These are phyloP conservation scores for Aphaenogaster ashmeadi DNA, from an alignment of 1,140 invertebrate genomes.

Conservation along the genomic window DNA sequence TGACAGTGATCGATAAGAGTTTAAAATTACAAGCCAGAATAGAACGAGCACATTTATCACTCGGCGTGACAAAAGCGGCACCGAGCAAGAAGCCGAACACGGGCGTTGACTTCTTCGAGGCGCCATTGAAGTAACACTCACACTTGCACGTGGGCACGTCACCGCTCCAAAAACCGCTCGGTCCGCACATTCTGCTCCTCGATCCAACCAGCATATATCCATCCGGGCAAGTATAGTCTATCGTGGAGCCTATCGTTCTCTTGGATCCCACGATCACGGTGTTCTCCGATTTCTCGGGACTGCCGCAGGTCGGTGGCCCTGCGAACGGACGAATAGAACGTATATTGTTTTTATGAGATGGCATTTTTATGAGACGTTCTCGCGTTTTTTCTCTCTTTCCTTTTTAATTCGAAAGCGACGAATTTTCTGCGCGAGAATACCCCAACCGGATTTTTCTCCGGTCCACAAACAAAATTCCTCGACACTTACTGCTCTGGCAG, in stretches of 20 bases:
- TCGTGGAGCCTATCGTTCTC: conserved; percentile 90
- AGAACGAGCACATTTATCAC: background rate
- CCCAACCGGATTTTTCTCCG: conserved; percentile 21
- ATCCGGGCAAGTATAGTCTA: conserved; percentile 93
- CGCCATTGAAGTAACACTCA: conserved; percentile 86
- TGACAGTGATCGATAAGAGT: background rate
- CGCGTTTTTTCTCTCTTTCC: background rate
- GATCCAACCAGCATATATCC: conserved; percentile 94
- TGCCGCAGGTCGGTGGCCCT: conserved; percentile 95
- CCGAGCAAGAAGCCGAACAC: background rate
- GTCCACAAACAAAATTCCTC: conserved; percentile 32
- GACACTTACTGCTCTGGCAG: conserved; percentile 94
- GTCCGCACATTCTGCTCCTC: conserved; percentile 90
- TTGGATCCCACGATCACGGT: conserved; percentile 93
- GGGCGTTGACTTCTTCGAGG: background rate
- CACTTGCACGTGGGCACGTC: conserved; percentile 94
- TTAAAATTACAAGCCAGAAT: background rate
- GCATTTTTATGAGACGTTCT: background rate
- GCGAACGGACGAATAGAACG: conserved; percentile 7
- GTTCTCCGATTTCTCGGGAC: conserved; percentile 94
- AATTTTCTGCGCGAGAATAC: background rate
- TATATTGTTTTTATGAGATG: background rate
- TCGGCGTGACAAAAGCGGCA: background rate
- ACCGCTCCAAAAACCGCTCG: conserved; percentile 94
- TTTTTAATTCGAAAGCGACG: background rate